Percentiles rank a stretch among this genome's conserved stretches.
Evolutionary conservation across 2,888 invertebrate species (phyloP).

Genomic region (Thumatha senex): DNA sequence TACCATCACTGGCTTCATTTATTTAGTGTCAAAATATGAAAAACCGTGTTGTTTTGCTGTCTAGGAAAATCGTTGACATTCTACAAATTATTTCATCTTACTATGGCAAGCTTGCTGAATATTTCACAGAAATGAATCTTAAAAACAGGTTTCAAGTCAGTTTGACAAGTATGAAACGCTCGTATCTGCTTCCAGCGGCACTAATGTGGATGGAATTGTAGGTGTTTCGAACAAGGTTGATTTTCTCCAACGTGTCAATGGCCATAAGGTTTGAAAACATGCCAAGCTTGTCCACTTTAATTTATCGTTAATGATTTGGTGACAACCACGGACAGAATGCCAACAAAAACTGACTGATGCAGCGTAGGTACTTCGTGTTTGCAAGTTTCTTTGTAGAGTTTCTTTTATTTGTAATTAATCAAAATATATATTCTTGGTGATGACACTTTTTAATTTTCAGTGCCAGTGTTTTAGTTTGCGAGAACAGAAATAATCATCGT

Average conservation of each 20-base stretch:
- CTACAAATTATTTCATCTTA: too few species aligned
- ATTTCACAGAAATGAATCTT: neutral
- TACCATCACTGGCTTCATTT: too few species aligned
- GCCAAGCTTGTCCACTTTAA: conserved; percentile 26
- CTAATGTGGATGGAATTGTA: neutral
- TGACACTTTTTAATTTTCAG: neutral
- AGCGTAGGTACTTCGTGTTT: conserved; percentile 1
- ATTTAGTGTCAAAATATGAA: too few species aligned
- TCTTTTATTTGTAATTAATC: neutral
- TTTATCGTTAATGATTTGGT: conserved; percentile 22
- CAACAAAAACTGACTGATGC: conserved; percentile 5
- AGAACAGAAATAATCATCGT: neutral
- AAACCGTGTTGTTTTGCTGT: too few species aligned
- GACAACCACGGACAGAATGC: conserved; percentile 21
- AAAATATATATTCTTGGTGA: neutral
- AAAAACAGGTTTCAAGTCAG: conserved; percentile 10
- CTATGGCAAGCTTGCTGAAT: too few species aligned
- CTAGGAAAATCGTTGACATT: too few species aligned
- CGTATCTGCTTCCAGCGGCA: conserved; percentile 21
- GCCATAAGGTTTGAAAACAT: conserved; percentile 29
- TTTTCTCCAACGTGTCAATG: conserved; percentile 19
- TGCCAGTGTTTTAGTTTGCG: neutral
- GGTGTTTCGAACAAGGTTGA: neutral
- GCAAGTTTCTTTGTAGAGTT: neutral
- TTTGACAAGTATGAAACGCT: conserved; percentile 19